Percentiles rank a stretch among this genome's conserved stretches.
These are phyloP conservation scores for Magallana angulata DNA, from an alignment of 1,140 invertebrate species.

Conservation along the genomic window DNA sequence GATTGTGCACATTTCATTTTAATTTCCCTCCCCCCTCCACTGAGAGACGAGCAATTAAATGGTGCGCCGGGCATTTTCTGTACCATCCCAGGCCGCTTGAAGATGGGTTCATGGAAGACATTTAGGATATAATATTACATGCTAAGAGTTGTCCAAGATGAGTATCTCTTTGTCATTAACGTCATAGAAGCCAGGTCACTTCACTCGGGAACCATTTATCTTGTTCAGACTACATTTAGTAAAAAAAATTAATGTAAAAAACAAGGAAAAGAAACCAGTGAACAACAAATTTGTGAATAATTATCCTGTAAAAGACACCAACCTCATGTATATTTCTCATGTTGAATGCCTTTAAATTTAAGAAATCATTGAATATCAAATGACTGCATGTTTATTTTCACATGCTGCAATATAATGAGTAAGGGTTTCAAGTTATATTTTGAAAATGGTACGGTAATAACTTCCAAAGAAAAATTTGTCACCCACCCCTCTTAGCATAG, in stretches of 20 bases:
- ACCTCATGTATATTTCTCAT: conserved; percentile 9
- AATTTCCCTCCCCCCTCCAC: conserved; percentile 8
- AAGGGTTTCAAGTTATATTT: too few relatives aligned
- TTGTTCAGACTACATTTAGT: not conserved
- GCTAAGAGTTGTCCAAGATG: conserved; percentile 1
- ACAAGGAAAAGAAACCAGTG: not conserved
- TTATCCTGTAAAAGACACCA: conserved; percentile 23
- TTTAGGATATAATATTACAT: conserved; percentile 11
- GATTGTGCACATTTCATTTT: not conserved
- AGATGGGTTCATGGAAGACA: not conserved
- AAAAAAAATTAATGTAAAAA: not conserved
- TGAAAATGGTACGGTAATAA: too few relatives aligned
- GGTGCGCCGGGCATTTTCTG: not conserved
- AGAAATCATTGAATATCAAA: conserved; percentile 2
- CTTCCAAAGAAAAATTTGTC: too few relatives aligned
- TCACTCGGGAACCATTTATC: conserved; percentile 11
- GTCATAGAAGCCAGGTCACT: not conserved
- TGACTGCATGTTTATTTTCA: conserved; percentile 18
- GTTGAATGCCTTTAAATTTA: conserved; percentile 1
- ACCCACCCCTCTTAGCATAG: too few relatives aligned
- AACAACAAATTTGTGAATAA: conserved; percentile 20
- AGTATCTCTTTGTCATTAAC: conserved; percentile 14
- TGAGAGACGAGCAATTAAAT: not conserved
- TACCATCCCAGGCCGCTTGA: not conserved
- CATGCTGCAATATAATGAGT: not conserved